phyloP scores from a whole-genome alignment of 1,140 invertebrate genomes.

The Medauroidea extradentata region DNA sequence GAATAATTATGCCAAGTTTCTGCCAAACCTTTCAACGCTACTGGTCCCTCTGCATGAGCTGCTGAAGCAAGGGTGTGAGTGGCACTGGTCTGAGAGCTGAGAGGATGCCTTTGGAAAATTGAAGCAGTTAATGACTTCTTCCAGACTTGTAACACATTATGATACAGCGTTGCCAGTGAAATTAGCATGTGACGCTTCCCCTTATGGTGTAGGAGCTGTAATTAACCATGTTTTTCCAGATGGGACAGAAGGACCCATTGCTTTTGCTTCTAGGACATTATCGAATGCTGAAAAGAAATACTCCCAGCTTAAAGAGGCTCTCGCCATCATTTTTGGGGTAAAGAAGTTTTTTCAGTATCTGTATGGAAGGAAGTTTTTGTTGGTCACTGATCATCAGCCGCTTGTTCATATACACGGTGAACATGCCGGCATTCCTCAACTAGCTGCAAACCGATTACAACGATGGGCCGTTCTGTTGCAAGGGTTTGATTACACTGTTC shows the following conservation, averaged over 20 bases:
- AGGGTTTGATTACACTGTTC: constrained; percentile 36
- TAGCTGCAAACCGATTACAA: constrained; percentile 35
- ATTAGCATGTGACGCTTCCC: constrained; percentile 42
- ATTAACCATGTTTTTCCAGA: constrained; percentile 38
- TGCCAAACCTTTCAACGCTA: constrained; percentile 29
- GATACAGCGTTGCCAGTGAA: constrained; percentile 46
- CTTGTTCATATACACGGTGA: constrained; percentile 30
- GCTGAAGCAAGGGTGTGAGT: constrained; percentile 23
- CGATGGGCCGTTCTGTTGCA: constrained; percentile 36
- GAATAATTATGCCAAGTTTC: constrained; percentile 36
- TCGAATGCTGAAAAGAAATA: constrained; percentile 45
- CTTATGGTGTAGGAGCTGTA: constrained; percentile 45
- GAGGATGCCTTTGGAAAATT: constrained; percentile 28
- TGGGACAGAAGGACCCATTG: constrained; percentile 40
- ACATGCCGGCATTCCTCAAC: constrained; percentile 31
- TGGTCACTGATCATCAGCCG: constrained; percentile 38
- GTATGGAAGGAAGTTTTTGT: constrained; percentile 33
- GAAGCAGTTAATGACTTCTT: constrained; percentile 27
- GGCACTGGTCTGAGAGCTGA: constrained; percentile 25
- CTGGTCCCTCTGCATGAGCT: constrained; percentile 29
- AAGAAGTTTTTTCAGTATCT: constrained; percentile 39
- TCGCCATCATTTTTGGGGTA: constrained; percentile 34
- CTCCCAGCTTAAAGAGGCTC: constrained; percentile 48
- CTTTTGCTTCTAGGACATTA: constrained; percentile 46
- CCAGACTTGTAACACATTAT: constrained; percentile 35